Conservation (phyloP, 92 coral and sea anemone genomes). For the Zoanthus sansibaricus region DNA sequence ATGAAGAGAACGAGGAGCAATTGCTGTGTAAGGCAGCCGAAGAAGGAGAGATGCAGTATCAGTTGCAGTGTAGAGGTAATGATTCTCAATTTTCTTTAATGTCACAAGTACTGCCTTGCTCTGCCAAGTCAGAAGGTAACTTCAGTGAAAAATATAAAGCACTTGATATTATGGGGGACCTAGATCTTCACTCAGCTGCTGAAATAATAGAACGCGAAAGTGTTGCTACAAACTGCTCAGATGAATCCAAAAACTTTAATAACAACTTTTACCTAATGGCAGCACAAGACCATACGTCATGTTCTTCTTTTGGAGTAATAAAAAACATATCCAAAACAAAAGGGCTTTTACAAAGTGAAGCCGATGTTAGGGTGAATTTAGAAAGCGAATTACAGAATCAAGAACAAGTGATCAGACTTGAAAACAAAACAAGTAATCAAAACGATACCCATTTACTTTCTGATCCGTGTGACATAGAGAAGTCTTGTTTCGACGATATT, state of each 20-base stretch:
- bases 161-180: too few species aligned
- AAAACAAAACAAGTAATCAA: not conserved
- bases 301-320: not conserved
- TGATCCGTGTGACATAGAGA: not conserved
- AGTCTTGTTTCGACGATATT: not conserved
- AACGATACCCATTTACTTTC: not conserved
- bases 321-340: not conserved
- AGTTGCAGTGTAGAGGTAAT: not conserved
- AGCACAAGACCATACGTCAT: not conserved
- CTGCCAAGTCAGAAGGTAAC: not conserved
- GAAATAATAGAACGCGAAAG: too few species aligned
- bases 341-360: not conserved
- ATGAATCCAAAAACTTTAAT: not conserved
- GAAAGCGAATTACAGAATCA: not conserved
- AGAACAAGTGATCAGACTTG: not conserved
- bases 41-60: not conserved
- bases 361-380: not conserved
- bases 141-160: too few species aligned
- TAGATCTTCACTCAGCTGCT: too few species aligned
- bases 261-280: not conserved
- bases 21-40: conserved; percentile 15
- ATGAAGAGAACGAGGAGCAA: conserved; percentile 10
- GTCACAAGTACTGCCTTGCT: not conserved
- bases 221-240: not conserved
- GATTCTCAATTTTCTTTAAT: not conserved